A percentile compares a stretch with the other conserved stretches of the same genome.
phyloP scores from a whole-genome alignment of 2,888 invertebrate genomes.

The Dendrolimus pini region DNA sequence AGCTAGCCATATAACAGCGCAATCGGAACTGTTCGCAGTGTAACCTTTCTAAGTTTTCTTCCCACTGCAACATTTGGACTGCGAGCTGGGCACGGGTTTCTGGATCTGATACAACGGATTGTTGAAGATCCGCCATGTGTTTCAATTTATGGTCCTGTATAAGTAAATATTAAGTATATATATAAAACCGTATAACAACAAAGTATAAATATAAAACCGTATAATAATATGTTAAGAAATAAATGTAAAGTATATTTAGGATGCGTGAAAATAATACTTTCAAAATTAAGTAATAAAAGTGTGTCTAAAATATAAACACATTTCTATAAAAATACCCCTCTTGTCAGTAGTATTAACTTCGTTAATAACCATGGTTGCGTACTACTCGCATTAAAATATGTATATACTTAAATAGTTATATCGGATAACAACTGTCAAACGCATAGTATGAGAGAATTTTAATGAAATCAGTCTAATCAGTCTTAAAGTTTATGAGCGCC shows the following conservation, averaged over 20 bases:
- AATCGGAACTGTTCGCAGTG: slow-evolving; percentile 98
- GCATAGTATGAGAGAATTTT: not conserved
- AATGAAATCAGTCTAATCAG: not conserved
- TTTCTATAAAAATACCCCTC: no score
- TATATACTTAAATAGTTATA: not conserved
- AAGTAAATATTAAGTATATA: no score
- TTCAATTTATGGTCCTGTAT: slow-evolving; percentile 95
- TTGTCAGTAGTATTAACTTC: no score
- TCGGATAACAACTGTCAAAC: not conserved
- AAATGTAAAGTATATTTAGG: no score
- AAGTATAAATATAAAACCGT: no score
- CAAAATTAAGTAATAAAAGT: no score
- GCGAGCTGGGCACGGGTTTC: slow-evolving; percentile 94
- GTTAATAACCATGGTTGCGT: no score
- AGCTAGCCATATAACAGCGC: slow-evolving; percentile 97
- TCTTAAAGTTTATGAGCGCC: not conserved
- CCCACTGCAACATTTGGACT: slow-evolving; percentile 96
- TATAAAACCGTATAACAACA: no score
- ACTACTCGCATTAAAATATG: no score
- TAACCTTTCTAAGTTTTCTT: slow-evolving; percentile 95
- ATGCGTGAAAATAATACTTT: no score
- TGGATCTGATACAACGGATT: slow-evolving; percentile 96
- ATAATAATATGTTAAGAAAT: no score
- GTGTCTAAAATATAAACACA: no score
- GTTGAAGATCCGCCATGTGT: slow-evolving; percentile 98